These are phyloP conservation scores for Porites lobata DNA, from an alignment of 92 coral and sea anemone genomes.

Conservation along the genomic window DNA sequence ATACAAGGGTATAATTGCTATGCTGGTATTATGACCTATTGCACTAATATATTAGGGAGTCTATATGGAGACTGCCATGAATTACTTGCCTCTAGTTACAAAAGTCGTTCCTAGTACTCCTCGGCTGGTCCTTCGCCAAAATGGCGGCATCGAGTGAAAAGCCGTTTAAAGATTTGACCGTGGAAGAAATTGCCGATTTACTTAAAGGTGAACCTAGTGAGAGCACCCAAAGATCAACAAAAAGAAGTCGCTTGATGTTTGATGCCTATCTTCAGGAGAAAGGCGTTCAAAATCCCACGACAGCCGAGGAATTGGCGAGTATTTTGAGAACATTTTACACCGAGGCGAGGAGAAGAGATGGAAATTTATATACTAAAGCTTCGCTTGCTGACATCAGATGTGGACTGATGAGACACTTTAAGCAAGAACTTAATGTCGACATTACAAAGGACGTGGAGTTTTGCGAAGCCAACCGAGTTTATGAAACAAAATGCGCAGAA, in stretches of 20 bases:
- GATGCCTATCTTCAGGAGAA: conserved; percentile 55
- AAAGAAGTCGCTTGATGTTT: conserved; percentile 33
- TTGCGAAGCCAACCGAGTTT: conserved; percentile 40
- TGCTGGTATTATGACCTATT: too few species aligned
- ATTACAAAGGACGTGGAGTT: conserved; percentile 57
- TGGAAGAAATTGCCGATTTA: neutral
- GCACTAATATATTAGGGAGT: too few species aligned
- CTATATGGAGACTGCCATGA: too few species aligned
- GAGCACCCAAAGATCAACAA: conserved; percentile 44
- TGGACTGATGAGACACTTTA: conserved; percentile 14
- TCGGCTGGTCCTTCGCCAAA: too few species aligned
- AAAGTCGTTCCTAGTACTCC: too few species aligned
- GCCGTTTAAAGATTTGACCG: too few species aligned
- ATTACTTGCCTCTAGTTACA: too few species aligned
- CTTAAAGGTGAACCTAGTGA: conserved; percentile 44
- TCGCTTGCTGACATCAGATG: conserved; percentile 33
- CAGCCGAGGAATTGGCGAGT: conserved; percentile 33
- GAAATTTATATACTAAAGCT: conserved; percentile 40
- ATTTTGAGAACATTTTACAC: too few species aligned
- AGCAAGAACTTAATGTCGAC: conserved; percentile 9
- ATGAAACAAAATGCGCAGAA: neutral
- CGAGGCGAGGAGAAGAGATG: conserved; percentile 19
- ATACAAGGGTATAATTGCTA: too few species aligned
- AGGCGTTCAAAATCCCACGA: conserved; percentile 22
- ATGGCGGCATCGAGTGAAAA: too few species aligned